Evolutionary conservation across 2,888 invertebrate species (phyloP).

Genomic region (Cheilosia variabilis): DNA sequence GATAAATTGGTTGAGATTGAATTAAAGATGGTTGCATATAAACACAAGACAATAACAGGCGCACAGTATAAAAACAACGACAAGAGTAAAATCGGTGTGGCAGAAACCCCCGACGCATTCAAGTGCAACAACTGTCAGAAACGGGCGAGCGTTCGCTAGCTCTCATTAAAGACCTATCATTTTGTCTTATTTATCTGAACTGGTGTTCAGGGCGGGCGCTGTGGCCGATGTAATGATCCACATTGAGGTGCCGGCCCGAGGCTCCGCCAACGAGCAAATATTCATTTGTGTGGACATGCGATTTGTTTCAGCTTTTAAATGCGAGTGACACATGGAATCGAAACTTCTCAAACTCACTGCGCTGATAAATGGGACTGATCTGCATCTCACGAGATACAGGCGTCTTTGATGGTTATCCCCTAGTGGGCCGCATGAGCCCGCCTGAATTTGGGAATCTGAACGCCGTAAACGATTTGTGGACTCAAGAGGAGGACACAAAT

Average conservation of each 20-base stretch:
- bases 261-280: slow-evolving; percentile 38
- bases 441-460: background rate
- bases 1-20: slow-evolving; percentile 72
- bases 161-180: slow-evolving; percentile 69
- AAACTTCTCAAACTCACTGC: slow-evolving; percentile 57
- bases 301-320: slow-evolving; percentile 50
- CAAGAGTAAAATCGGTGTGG: slow-evolving; percentile 25
- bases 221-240: slow-evolving; percentile 62
- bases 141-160: slow-evolving; percentile 43
- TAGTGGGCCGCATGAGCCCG: background rate
- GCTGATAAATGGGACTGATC: background rate
- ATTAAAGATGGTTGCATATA: slow-evolving; percentile 63
- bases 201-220: slow-evolving; percentile 57
- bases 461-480: background rate
- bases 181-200: slow-evolving; percentile 67
- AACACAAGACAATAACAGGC: slow-evolving; percentile 40
- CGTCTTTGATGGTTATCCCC: background rate
- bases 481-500: background rate
- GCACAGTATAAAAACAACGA: slow-evolving; percentile 2
- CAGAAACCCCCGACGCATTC: slow-evolving; percentile 47
- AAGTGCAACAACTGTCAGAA: slow-evolving; percentile 70
- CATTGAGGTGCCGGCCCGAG: slow-evolving; percentile 37
- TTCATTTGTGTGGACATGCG: slow-evolving; percentile 53
- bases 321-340: slow-evolving; percentile 23
- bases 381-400: background rate